Base-by-base conservation (phyloP, 35 echinoderm and acorn worm genomes). In the Antedon bifida region DNA sequence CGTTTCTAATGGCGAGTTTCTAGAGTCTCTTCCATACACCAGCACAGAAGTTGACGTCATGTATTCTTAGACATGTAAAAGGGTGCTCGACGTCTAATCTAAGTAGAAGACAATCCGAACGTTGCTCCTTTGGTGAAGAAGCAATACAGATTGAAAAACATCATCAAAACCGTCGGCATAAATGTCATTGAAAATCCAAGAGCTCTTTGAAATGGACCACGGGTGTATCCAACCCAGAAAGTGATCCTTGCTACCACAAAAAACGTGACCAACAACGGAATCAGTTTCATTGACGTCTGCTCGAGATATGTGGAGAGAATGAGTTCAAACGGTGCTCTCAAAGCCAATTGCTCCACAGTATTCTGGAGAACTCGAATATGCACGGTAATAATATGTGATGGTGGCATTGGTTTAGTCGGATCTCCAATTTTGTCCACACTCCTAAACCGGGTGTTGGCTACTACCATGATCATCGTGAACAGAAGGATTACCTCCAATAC, bases 101-200 rank as follows among this genome's bases (percentile, higher is more conserved):
- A n/a, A n/a, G n/a, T n/a, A n/a, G n/a, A n/a, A 42, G 51, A 64
- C 51, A 64, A 64, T 19, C 51, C 23, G 19, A 64, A 64, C 7
- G 5, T 64, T 26, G 51, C 51, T 26, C 19, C 51, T 2, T 26
- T 64, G 51, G 9, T 64, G 19, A 64, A 64, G 19, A 64, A 21
- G 51, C 51, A 64, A 64, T 16, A 64, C 26, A 64, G 1, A 12
- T 21, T 2, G 51, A 16, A 64, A 64, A 64, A 16, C 7, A 21
- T 64, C 1, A 64, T 64, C 2, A 64, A 23, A 1, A 64, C 7
- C 23, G 51, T 83, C 16, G 46, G 29, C 29, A 45, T 73, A 19
- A 73, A 33, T 28, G 82, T 83, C 82, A 83, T 33, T 4, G 82
- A 32, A 34, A 74, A 83, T n/a, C 82, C 82, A 73, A 73, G 74